phyloP scores from a whole-genome alignment of 2,888 invertebrate species.

The Sminthurinus aureus region DNA sequence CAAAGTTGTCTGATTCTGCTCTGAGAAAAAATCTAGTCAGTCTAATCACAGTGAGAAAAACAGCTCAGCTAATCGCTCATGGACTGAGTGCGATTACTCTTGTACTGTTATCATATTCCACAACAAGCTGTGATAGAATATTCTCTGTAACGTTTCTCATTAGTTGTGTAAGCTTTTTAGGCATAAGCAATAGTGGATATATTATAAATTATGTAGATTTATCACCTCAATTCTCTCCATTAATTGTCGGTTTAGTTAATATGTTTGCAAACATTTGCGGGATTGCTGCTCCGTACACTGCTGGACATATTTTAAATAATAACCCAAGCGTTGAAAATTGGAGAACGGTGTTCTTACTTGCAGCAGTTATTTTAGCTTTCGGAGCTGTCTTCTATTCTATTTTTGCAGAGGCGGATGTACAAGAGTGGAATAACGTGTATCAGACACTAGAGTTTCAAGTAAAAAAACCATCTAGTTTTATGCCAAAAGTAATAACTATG shows the following conservation, averaged over 20 bases:
- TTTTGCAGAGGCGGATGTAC: conserved; percentile 45
- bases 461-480: background rate
- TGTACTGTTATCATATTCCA: background rate
- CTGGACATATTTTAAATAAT: conserved; percentile 6
- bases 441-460: too few species aligned
- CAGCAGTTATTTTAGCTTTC: conserved; percentile 40
- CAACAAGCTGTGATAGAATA: background rate
- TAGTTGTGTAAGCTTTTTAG: background rate
- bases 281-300: conserved; percentile 10
- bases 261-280: conserved; percentile 8
- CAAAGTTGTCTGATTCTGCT: conserved; percentile 45
- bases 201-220: conserved; percentile 8
- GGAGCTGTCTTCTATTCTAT: conserved; percentile 40
- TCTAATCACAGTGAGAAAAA: conserved; percentile 46
- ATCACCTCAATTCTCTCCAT: background rate
- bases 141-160: background rate
- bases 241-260: background rate
- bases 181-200: conserved; percentile 5
- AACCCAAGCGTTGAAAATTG: conserved; percentile 37
- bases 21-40: conserved; percentile 43
- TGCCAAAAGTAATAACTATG: too few species aligned
- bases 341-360: conserved; percentile 46
- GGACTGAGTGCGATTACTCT: background rate
- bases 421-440: conserved; percentile 42
- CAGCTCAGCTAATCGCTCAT: conserved; percentile 39